Base-by-base conservation (phyloP, 2,888 invertebrate genomes). In the Eupsilia transversa region DNA sequence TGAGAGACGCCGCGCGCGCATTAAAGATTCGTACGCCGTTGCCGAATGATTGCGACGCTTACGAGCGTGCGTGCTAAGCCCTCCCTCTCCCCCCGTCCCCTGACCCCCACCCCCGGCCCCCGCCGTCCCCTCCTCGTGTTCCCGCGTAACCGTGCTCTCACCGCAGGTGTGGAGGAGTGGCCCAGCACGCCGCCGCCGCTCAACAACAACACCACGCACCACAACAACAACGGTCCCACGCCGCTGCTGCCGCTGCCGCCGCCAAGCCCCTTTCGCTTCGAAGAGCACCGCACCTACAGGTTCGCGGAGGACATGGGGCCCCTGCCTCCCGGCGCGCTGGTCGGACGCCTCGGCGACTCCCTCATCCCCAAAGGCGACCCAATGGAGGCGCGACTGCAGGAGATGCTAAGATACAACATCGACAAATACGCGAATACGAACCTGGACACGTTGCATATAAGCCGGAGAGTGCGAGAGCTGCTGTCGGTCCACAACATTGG, bases 401-500 rank as follows among this genome's bases (percentile, higher is more conserved):
- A 99, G 94, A 99, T 99, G 98, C 96, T 99, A 80, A 97, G 99
- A 88, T 99, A 99, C 96, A 99, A 99, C 94, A 99, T 99, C 98
- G 99, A 99, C 97, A 99, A 99, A 94, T 99, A 99, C 94, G 99
- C 99, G 74, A 98, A 98, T 87, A 99, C 99, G 90, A 98, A 98
- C 89, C 97, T 99, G 84, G 99, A 99, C 95, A 99, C 99, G n/a
- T 96, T 99, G 75, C 98, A 99, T 94, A 99, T 99, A 90, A 98
- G 99, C 75, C 97, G 99, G 86, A 97, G 99, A 82, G 99, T 99
- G 17, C 97, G 99, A 23, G 99, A 99, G 91, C 96, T 99, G 73
- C 97, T 99, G 52, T 99, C 99, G 81, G 98, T 99, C 87, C 99
- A 99, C 96, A 99, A 99, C 94, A 99, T 99, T 89, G 99, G 99